Conservation (phyloP, 1,140 invertebrate genomes). For the Nasonia vitripennis region DNA sequence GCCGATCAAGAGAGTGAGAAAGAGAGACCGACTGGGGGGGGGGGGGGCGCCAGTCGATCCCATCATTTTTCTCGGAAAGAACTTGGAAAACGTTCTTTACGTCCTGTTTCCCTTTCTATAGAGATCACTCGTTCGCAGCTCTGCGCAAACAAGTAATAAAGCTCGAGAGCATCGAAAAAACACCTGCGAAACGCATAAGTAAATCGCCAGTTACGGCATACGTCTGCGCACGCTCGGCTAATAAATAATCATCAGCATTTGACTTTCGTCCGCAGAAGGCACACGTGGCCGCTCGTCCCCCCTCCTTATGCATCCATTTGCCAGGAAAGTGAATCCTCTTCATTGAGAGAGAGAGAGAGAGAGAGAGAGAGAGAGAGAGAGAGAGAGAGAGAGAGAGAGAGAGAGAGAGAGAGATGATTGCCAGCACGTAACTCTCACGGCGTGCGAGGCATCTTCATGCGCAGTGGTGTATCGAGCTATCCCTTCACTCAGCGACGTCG, state of each 20-base stretch:
- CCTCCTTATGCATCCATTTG: no score
- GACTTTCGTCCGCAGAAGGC: not conserved
- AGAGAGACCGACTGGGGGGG: not conserved
- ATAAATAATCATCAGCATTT: conserved; percentile 1
- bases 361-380: no score
- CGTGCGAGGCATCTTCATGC: not conserved
- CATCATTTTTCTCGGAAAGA: not conserved
- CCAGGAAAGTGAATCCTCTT: not conserved
- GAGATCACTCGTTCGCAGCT: no score
- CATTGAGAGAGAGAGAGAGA: not conserved
- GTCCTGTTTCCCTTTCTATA: no score
- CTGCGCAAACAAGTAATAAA: no score
- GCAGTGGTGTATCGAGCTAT: not conserved
- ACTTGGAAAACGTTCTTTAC: not conserved
- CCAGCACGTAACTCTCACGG: not conserved
- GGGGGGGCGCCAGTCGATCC: not conserved
- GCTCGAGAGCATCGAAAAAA: not conserved
- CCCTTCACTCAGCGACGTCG: not conserved
- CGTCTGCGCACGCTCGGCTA: not conserved
- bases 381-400: no score
- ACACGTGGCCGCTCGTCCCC: not conserved
- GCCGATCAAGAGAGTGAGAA: conserved; percentile 6
- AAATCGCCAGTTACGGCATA: not conserved
- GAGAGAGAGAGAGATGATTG: not conserved
- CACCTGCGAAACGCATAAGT: not conserved